Base-by-base conservation (phyloP, 1,140 invertebrate species). In the Nomia melanderi region DNA sequence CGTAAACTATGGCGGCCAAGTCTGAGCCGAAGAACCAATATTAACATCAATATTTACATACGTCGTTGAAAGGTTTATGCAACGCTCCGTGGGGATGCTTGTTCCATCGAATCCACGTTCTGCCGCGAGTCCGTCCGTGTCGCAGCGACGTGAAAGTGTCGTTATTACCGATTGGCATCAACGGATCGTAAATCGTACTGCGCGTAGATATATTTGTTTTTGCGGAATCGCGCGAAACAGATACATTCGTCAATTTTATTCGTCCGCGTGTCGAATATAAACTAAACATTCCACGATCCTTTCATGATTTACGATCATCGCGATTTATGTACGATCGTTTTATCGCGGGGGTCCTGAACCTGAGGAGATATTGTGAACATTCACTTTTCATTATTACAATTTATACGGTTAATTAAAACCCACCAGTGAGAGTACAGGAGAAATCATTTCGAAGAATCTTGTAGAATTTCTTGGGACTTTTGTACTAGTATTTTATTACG, bases 1-100 rank as follows among this genome's bases (percentile, higher is more conserved):
- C 11, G 36, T 65, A 65, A 74, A 74, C 65, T 65, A 65, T 27
- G 29, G 23, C 12, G 7, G 25, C n/a, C 12, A 59, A 36, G 54
- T n/a, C n/a, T 64, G 9, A 6, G 14, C 20, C 17, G 23, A 59
- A 67, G 63, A 36, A 47, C 50, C 73, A 75, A 69, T 75, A 69
- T 67, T 67, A 75, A n/a, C 73, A 69, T 67, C 69, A 75, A 59
- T 67, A 75, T 75, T 75, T 75, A 33, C 73, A 65, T 60, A 25
- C 60, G 60, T 27, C 53, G 73, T 17, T 75, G 53, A 59, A 47
- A 75, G 73, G 54, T 69, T 67, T 75, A 69, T 75, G 64, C 64
- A 67, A 67, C 70, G 59, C 23, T 27, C 27, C 11, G 27, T 7
- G 23, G 14, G 29, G 31, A 59, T 75, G 27, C 64, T 59, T 6